Percentiles rank a stretch among this genome's conserved stretches.
These are phyloP conservation scores for Lithophane semibrunnea DNA, from an alignment of 2,888 invertebrate genomes.

Conservation along the genomic window DNA sequence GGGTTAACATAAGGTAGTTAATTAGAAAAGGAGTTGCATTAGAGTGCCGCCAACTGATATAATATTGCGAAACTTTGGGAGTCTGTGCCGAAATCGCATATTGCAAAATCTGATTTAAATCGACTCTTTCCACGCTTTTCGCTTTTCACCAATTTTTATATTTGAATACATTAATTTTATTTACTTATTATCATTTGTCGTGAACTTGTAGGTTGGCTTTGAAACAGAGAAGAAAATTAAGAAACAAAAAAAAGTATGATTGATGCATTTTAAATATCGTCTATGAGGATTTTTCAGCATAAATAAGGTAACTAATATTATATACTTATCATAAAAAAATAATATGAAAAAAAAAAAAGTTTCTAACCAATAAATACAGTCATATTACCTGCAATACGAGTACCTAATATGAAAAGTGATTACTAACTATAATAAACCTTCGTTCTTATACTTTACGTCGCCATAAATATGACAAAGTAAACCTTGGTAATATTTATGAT, in stretches of 20 bases:
- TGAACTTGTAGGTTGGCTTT: too few species aligned
- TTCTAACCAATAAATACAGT: constrained; percentile 25
- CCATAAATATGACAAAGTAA: constrained; percentile 87
- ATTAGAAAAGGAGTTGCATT: background rate
- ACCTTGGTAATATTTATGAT: constrained; percentile 85
- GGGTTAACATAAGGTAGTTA: background rate
- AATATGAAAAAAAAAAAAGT: background rate
- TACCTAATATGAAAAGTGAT: constrained; percentile 67
- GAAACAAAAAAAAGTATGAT: background rate
- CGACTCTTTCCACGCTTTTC: too few species aligned
- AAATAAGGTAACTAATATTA: background rate
- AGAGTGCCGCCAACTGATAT: background rate
- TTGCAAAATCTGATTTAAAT: background rate
- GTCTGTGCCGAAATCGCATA: background rate
- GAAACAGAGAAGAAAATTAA: too few species aligned
- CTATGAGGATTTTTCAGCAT: background rate
- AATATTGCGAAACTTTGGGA: background rate
- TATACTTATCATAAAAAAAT: background rate
- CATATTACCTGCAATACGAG: constrained; percentile 19
- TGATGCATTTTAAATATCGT: background rate
- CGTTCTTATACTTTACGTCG: constrained; percentile 68
- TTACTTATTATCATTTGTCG: background rate
- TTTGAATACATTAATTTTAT: too few species aligned
- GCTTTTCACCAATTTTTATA: too few species aligned
- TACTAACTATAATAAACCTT: constrained; percentile 68